A percentile compares a stretch with the other conserved stretches of the same genome.
Evolutionary conservation across 2,797 vertebrate species (phyloP).

Genomic region (Cryptoblepharus egeriae): DNA sequence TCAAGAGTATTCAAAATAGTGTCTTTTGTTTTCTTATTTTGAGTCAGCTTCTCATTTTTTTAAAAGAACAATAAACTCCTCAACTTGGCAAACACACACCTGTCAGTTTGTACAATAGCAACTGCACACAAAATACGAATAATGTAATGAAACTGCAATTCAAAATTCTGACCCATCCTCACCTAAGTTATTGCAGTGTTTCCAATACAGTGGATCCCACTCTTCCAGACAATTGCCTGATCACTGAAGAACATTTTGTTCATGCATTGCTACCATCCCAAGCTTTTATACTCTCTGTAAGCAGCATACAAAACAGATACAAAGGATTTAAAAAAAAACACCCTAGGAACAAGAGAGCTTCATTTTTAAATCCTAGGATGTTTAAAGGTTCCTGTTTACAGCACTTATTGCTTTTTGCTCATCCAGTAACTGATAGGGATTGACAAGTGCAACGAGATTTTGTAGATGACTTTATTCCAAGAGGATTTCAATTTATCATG

Average conservation of each 20-base stretch:
- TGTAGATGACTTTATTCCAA: slow-evolving; percentile 27
- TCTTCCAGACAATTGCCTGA: slow-evolving; percentile 45
- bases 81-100: slow-evolving; percentile 28
- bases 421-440: slow-evolving; percentile 16
- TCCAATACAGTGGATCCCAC: slow-evolving; percentile 24
- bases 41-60: slow-evolving; percentile 43
- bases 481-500: slow-evolving; percentile 41
- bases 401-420: neutral
- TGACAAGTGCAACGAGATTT: slow-evolving; percentile 41
- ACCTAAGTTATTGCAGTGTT: neutral
- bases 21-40: slow-evolving; percentile 58
- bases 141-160: neutral
- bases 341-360: too few species aligned
- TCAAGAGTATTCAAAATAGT: too few species aligned
- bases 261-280: too few species aligned
- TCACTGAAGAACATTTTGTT: slow-evolving; percentile 28
- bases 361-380: neutral
- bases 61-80: slow-evolving; percentile 38
- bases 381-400: slow-evolving; percentile 44
- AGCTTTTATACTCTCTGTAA: neutral
- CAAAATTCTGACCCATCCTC: neutral
- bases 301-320: slow-evolving; percentile 38
- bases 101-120: neutral
- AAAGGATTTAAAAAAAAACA: too few species aligned
- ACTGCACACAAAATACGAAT: neutral